Evolutionary conservation across 2,797 vertebrate species (phyloP).

Genomic region (Gambelia wislizenii): DNA sequence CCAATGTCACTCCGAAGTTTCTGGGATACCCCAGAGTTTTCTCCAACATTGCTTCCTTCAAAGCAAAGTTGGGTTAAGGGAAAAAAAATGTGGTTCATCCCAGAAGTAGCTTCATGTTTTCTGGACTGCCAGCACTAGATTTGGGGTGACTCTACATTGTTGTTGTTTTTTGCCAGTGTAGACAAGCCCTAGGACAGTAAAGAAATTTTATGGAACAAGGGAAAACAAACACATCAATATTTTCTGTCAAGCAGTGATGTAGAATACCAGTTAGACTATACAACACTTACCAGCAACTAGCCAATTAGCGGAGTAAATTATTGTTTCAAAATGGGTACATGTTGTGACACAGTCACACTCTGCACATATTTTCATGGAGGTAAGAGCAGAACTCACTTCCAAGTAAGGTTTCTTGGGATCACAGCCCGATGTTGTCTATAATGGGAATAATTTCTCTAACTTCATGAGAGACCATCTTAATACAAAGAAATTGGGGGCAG

Average conservation of each 20-base stretch:
- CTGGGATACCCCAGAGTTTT: no score
- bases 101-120: no score
- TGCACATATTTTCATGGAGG: not conserved
- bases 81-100: no score
- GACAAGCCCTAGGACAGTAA: no score
- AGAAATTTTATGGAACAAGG: not conserved
- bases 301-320: not conserved
- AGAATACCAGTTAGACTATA: not conserved
- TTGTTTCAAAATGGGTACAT: not conserved
- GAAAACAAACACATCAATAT: not conserved
- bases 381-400: not conserved
- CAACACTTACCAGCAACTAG: not conserved
- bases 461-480: not conserved
- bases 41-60: no score
- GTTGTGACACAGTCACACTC: not conserved
- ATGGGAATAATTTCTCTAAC: not conserved
- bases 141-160: no score
- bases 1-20: no score
- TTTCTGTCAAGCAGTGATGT: not conserved
- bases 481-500: conserved; percentile 25
- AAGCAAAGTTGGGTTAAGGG: no score
- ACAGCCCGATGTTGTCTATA: not conserved
- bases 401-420: not conserved
- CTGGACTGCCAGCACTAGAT: no score
- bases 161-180: no score